Percentiles rank a stretch among this genome's conserved stretches.
These are phyloP conservation scores for Fabriciana adippe DNA, from an alignment of 2,888 invertebrate species.

Conservation along the genomic window DNA sequence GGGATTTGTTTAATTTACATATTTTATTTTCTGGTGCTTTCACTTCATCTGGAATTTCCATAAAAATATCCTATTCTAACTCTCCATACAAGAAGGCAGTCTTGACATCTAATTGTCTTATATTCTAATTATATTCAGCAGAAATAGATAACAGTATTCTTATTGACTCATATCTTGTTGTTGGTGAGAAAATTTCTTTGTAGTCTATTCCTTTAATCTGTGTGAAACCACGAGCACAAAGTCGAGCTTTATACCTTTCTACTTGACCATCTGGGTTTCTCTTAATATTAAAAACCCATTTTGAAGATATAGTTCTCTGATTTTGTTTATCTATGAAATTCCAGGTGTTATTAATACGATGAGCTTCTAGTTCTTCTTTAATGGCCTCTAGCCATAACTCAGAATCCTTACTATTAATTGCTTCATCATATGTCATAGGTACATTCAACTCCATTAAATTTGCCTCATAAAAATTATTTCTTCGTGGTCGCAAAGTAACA, in stretches of 20 bases:
- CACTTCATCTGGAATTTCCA: conserved; percentile 23
- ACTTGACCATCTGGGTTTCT: conserved; percentile 8
- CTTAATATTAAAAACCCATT: not conserved
- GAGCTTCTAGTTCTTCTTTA: conserved; percentile 8
- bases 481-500: no score
- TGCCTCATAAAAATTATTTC: no score
- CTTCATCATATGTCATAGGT: no score
- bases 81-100: conserved; percentile 21
- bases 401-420: no score
- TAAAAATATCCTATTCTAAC: conserved; percentile 17
- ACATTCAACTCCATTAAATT: no score
- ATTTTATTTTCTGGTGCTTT: conserved; percentile 21
- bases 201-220: conserved; percentile 19
- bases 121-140: conserved; percentile 17
- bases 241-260: conserved; percentile 21
- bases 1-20: conserved; percentile 30
- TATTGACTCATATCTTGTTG: conserved; percentile 26
- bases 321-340: no score
- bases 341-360: no score
- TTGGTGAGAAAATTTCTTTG: conserved; percentile 20
- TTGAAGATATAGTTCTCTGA: no score
- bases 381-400: conserved; percentile 30
- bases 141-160: conserved; percentile 25
- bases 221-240: conserved; percentile 24
- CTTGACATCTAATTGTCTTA: conserved; percentile 1